Percentiles rank a stretch among this genome's conserved stretches.
phyloP scores from a whole-genome alignment of 2,797 vertebrate genomes.

The Nothura maculosa region DNA sequence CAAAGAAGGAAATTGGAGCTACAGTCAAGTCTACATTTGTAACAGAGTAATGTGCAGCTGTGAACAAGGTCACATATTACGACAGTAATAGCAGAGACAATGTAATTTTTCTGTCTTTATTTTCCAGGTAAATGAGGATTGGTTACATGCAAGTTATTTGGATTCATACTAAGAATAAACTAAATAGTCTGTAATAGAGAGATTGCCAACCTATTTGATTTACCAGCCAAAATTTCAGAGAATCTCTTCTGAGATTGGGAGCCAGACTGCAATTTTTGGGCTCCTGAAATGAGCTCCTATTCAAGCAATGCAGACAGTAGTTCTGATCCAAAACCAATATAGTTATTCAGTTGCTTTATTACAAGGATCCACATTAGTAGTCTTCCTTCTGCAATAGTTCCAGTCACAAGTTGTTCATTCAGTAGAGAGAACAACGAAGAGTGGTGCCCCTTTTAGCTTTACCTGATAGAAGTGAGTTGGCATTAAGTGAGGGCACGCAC shows the following conservation, averaged over 20 bases:
- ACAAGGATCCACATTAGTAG: neutral
- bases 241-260: neutral
- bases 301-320: neutral
- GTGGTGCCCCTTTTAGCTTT: neutral
- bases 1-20: neutral
- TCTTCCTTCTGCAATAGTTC: neutral
- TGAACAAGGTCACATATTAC: accelerated
- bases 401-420: neutral
- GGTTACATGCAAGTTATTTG: neutral
- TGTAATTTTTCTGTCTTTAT: neutral
- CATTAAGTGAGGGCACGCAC: neutral
- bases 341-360: neutral
- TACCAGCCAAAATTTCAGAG: neutral
- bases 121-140: neutral
- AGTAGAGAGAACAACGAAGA: neutral
- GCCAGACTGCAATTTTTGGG: neutral
- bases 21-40: neutral
- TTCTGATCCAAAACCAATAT: neutral
- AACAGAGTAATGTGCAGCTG: neutral
- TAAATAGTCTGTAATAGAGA: neutral
- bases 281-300: neutral
- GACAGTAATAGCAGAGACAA: neutral
- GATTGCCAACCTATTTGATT: neutral
- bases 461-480: neutral
- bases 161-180: neutral